phyloP scores from a whole-genome alignment of 2,888 invertebrate genomes.

The Helicoverpa assulta region DNA sequence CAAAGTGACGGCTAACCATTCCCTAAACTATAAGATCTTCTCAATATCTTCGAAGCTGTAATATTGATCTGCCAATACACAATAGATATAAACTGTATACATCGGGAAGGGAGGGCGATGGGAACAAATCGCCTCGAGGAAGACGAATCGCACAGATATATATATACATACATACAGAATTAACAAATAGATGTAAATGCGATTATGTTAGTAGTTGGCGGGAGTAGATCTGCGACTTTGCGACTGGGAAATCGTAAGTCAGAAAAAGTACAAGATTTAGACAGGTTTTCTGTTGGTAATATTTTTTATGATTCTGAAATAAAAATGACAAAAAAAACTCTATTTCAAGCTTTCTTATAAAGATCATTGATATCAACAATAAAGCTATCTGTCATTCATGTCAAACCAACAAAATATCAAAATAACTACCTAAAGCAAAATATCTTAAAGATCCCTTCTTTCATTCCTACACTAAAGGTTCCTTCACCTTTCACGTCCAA shows the following conservation, averaged over 20 bases:
- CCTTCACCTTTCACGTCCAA: conserved; percentile 1
- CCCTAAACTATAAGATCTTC: too few relatives aligned
- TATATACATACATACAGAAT: conserved; percentile 67
- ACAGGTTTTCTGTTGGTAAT: too few relatives aligned
- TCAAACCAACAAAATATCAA: too few relatives aligned
- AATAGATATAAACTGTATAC: conserved; percentile 11
- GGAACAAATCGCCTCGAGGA: conserved; percentile 48
- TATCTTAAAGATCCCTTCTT: too few relatives aligned
- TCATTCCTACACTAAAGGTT: neutral
- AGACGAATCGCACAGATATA: conserved; percentile 66
- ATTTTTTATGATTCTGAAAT: too few relatives aligned
- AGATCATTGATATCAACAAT: too few relatives aligned
- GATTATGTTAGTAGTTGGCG: conserved; percentile 55
- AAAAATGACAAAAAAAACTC: too few relatives aligned
- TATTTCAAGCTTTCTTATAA: too few relatives aligned
- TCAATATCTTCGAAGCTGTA: neutral
- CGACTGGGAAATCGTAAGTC: conserved; percentile 4
- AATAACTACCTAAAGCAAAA: too few relatives aligned
- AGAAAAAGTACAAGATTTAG: too few relatives aligned
- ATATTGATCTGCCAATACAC: conserved; percentile 27
- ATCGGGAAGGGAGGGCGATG: conserved; percentile 21
- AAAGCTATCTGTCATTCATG: too few relatives aligned
- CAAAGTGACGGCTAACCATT: too few relatives aligned
- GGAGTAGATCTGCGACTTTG: conserved; percentile 32
- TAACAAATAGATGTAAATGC: conserved; percentile 75